Evolutionary conservation across 2,888 invertebrate species (phyloP), one percentile per base, ranked within the genome.

Genomic region (Mesodorylaimus sp.): DNA sequence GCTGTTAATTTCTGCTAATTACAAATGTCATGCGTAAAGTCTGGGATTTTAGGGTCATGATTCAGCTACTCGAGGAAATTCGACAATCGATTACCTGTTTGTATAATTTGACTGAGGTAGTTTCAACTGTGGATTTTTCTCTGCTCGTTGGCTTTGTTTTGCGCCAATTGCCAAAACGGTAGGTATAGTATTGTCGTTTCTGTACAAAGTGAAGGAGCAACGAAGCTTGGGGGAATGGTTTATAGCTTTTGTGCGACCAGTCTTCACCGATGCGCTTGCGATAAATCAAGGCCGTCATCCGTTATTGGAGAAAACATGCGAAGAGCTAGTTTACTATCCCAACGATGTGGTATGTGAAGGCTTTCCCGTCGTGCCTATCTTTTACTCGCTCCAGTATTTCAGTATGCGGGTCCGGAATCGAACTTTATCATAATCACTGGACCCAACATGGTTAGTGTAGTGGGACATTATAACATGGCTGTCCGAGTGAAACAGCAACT

Each of bases 341-440:
- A 91, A 89, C 70, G 78, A 83, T 63, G 76, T 81, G 48, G 86
- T 87, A 74, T 74, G 75, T 65, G n/a, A n/a, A n/a, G n/a, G n/a
- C n/a, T n/a, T n/a, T n/a, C n/a, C n/a, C n/a, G n/a, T n/a, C n/a
- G n/a, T n/a, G 10, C n/a, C n/a, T 48, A 49, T 23, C 7, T 24
- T n/a, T 25, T 51, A 19, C 10, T 21, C 10, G 19, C n/a, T 16
- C 13, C 21, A 21, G 53, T 32, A 19, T 39, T 56, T 54, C 28
- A 32, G 32, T 28, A 27, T 42, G 48, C 27, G 3, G 47, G 32
- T 50, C 23, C 63, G 59, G 48, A 60, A 86, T 85, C 77, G 53
- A 87, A 85, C 65, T 79, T 88, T 56, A 77, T 79, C 45, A 73
- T 89, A 13, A 80, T 93, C 57, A 88, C 86, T 10, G 91, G 93